Evolutionary conservation across 2,888 invertebrate species (phyloP), one percentile per base, ranked within the genome.

Genomic region (Temnothorax ravouxi): DNA sequence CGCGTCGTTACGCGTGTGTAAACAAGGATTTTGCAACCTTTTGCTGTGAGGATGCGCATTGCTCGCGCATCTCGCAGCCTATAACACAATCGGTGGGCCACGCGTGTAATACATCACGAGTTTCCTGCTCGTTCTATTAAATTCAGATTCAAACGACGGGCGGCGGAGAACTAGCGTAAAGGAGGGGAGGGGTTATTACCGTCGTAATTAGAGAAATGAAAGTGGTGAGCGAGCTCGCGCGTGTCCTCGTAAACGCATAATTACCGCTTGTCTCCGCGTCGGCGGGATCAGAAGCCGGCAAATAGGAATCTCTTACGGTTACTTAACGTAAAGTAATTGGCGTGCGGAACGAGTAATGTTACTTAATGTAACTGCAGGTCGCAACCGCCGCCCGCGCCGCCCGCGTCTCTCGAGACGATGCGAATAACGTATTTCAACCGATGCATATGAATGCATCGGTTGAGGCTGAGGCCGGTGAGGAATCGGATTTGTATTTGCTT

Each of bases 201-300:
- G 90, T 66, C 79, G 88, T 88, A 90, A 89, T 89, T 88, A 87
- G 86, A 89, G 90, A 89, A 86, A 90, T 87, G 90, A 90, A 89
- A 90, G 89, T 87, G 83, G 84, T 85, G 62, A 85, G 71, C 47
- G 62, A 67, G 66, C 25, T 44, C 84, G 85, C 79, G 86, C 61
- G 74, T 88, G 90, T 90, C 87, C 89, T 88, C 88, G 89, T 86
- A 90, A 89, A 88, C 86, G 89, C 89, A 90, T 90, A 90, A 90
- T 90, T 90, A 86, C 86, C 76, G 86, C 90, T 90, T 89, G 89
- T 90, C 89, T 87, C 84, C 82, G 77, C 67, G 86, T 89, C 89
- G 89, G 89, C 89, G 86, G 80, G 90, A 90, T 89, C 89, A 89
- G 89, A 88, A 89, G 89, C 85, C 85, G 61, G 72, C n/a, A 83